Base-by-base conservation (phyloP, 2,888 invertebrate genomes). In the Himalopsyche tibetana region DNA sequence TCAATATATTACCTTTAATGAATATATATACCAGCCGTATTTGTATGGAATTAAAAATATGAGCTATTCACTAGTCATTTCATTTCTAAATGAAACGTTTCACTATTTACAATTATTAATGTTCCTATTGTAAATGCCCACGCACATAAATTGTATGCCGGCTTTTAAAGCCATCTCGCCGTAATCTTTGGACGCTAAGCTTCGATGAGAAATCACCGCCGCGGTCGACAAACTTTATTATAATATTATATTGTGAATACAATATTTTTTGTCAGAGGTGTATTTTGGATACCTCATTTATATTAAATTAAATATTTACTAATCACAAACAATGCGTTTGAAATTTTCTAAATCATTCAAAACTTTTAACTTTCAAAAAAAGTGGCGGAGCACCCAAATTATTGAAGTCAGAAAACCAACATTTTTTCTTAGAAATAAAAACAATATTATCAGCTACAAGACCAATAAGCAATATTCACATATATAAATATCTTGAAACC, bases 91-190 rank as follows among this genome's bases (percentile, higher is more conserved):
- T 19, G 81, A 80, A 83, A 83, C 86, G 81, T 83, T 83, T 81
- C 51, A 82, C 55, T 81, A 83, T 86, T 86, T 86, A 86, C 86
- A 83, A 83, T 81, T 86, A 86, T 86, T 80, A 86, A 86, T 86
- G 86, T 63, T 63, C 55, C 83, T 83, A 86, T 86, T 86, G 86
- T 86, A 81, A 42, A 19, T 63, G 83, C 86, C 83, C 82, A 83
- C 80, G 83, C 55, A 80, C 55, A 86, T 86, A 86, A 86, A 86
- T 85, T 86, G 83, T 80, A 74, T 63, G 38, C 80, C 63, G 80
- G 80, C 80, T 80, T 80, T 63, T 74, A 82, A 69, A 81, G 82
- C 19, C 82, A 63, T 40, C 84, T 84, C 55, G 79, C 55, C 40
- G 51, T 84, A 82, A 84, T 84, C 84, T 69, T 63, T 51, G 81